Base-by-base conservation (phyloP, 2,888 invertebrate genomes). In the Caenorhabditis afra region DNA sequence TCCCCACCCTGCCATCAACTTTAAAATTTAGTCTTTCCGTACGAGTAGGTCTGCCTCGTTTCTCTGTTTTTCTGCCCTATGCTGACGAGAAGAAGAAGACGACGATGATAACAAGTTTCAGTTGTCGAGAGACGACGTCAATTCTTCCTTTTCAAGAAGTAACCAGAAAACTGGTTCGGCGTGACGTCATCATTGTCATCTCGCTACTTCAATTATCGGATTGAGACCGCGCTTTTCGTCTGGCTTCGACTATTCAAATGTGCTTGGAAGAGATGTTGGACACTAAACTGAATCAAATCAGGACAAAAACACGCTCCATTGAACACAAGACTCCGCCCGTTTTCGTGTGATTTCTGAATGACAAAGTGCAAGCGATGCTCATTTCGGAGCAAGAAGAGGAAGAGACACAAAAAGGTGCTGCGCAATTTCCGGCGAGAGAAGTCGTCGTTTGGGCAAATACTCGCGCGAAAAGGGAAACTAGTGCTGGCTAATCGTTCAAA, bases 401-500 rank as follows among this genome's bases (percentile, higher is more conserved):
- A 29, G 29, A 39, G 12, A 35, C 37, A 50, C 22, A 66, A 52
- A 66, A 65, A 57, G 73, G 73, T 64, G 73, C 57, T 57, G 39
- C 45, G 62, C 53, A 62, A 55, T 62, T 71, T 71, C 55, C 55
- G 52, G 62, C n/a, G n/a, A 49, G 62, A 29, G 7, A 29, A 29
- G 29, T 29, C 49, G 61, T 62, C 35, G 55, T 62, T 53, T 29
- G 29, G 57, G 62, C 45, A 64, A 64, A 41, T 12, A 68, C 52
- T 44, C 39, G 41, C 49, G 35, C 23, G 55, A 39, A 52, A 18
- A 50, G 61, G 18, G 52, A 70, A 70, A 52, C 52, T 52, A 53
- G 53, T 45, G 47, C 59, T 47, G 70, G 61, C 70, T 70, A 70
- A 70, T 70, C 70, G 70, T 70, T 70, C 70, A 35, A 29, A 39